A percentile compares a stretch with the other conserved stretches of the same genome.
These are phyloP conservation scores for Sminthurinus signatus DNA, from an alignment of 1,140 invertebrate species.

Conservation along the genomic window DNA sequence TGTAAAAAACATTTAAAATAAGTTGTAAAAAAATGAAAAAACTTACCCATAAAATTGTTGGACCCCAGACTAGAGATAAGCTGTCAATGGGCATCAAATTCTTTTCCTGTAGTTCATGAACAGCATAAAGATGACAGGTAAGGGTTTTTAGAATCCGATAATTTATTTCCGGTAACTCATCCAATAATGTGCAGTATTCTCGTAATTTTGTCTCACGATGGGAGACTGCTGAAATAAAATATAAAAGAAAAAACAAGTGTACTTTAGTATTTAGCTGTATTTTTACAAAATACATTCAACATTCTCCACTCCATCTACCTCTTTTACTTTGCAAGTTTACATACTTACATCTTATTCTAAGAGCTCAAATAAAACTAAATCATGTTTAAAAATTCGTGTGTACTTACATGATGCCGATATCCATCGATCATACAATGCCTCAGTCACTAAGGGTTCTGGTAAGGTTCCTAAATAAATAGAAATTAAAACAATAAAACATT, in stretches of 20 bases:
- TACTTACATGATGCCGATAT: too few relatives aligned
- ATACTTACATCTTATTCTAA: not conserved
- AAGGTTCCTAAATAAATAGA: slow-evolving; percentile 46
- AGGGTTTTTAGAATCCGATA: slow-evolving; percentile 65
- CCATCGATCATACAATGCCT: too few relatives aligned
- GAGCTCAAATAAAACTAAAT: not conserved
- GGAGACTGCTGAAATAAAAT: not conserved
- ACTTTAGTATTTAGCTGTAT: too few relatives aligned
- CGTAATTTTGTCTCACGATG: slow-evolving; percentile 3
- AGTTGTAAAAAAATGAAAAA: not conserved
- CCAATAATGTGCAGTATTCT: slow-evolving; percentile 50
- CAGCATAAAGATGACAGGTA: slow-evolving; percentile 69
- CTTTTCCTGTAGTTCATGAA: slow-evolving; percentile 62
- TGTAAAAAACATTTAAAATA: too few relatives aligned
- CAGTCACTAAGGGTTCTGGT: slow-evolving; percentile 64
- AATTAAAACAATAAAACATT: too few relatives aligned
- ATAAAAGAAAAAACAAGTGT: not conserved
- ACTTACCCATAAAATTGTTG: slow-evolving; percentile 50
- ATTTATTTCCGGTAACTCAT: slow-evolving; percentile 59
- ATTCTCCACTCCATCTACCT: too few relatives aligned
- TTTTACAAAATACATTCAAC: too few relatives aligned
- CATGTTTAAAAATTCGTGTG: not conserved
- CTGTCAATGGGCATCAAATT: slow-evolving; percentile 75
- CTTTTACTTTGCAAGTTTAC: not conserved
- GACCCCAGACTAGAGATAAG: slow-evolving; percentile 75